Evolutionary conservation across 2,113 vertebrate species (phyloP), one percentile per base, ranked within the genome.

Genomic region (Bothrops jararaca): DNA sequence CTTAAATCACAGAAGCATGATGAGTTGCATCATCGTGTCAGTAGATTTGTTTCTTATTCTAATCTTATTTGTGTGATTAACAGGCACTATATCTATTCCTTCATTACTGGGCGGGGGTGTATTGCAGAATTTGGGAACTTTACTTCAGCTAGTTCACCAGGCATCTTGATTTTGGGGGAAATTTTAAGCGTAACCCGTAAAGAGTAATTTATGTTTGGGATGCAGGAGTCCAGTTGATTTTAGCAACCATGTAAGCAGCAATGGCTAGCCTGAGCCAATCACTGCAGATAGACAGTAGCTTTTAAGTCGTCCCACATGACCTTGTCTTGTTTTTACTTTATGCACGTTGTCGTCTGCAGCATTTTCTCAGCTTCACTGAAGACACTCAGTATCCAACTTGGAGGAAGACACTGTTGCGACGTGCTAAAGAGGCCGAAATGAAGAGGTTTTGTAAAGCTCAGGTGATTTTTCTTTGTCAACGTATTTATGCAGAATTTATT

Each of bases 371-470:
- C 15, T 57, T 93, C 0, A 96, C 97, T 39, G 96, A 97, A 3
- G 97, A 98, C 95, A 95, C 97, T 94, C 98, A 98, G 95, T 92
- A 97, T 54, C 97, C 98, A 88, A 92, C 98, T 1, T 98, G 96
- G 98, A 98, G 95, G 95, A 98, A 95, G 93, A 98, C 98, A 0
- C 74, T 99, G 95, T 94, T 98, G 94, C 97, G 99, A 5, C 96
- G 95, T 23, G 98, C 98, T 80, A 98, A 96, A 96, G 98, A 97
- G 90, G 98, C 97, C 0, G 98, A 99, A 95, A 96, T 98, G 94
- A 98, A 99, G 88, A 96, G 98, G 60, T 98, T 99, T 92, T 97
- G 97, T 92, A 98, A 97, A 95, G 99, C 99, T 57, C 99, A 99
- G 98, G 99, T 99, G 95, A 96, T 91, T 13, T 18, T 54, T 4